A percentile compares a stretch with the other conserved stretches of the same genome.
phyloP scores from a whole-genome alignment of 53 echinoderm and acorn worm species.

The Henricia sp. region DNA sequence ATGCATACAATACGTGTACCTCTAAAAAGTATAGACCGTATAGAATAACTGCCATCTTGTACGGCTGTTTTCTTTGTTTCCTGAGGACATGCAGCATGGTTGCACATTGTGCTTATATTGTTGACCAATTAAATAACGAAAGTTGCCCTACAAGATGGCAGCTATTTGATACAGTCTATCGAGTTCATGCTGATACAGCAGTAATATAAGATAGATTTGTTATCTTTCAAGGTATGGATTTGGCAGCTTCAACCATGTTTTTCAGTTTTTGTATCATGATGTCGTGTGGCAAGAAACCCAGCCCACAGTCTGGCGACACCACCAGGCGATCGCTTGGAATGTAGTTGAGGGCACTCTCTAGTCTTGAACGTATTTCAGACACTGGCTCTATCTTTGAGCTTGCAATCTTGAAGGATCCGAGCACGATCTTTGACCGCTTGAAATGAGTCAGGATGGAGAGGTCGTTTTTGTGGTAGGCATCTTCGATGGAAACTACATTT shows the following conservation, averaged over 20 bases:
- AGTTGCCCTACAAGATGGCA: too few species aligned
- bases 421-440: conserved; percentile 60
- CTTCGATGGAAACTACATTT: conserved; percentile 70
- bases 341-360: conserved; percentile 52
- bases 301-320: conserved; percentile 74
- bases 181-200: too few species aligned
- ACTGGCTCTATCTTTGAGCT: conserved; percentile 62
- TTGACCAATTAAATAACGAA: too few species aligned
- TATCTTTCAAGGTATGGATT: not conserved
- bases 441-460: conserved; percentile 61
- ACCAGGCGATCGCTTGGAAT: conserved; percentile 57
- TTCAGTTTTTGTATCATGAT: conserved; percentile 55
- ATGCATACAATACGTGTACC: too few species aligned
- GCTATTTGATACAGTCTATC: not conserved
- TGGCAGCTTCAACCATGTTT: conserved; percentile 68
- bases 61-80: too few species aligned
- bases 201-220: too few species aligned
- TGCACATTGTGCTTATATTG: too few species aligned
- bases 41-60: too few species aligned
- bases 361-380: conserved; percentile 57
- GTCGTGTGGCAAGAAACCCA: conserved; percentile 61
- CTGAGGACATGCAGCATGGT: too few species aligned
- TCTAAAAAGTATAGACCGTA: too few species aligned
- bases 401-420: conserved; percentile 68
- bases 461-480: conserved; percentile 69